A percentile compares a stretch with the other conserved stretches of the same genome.
Evolutionary conservation across 2,797 vertebrate genomes (phyloP).

Genomic region (Gymnopithys bicolor): DNA sequence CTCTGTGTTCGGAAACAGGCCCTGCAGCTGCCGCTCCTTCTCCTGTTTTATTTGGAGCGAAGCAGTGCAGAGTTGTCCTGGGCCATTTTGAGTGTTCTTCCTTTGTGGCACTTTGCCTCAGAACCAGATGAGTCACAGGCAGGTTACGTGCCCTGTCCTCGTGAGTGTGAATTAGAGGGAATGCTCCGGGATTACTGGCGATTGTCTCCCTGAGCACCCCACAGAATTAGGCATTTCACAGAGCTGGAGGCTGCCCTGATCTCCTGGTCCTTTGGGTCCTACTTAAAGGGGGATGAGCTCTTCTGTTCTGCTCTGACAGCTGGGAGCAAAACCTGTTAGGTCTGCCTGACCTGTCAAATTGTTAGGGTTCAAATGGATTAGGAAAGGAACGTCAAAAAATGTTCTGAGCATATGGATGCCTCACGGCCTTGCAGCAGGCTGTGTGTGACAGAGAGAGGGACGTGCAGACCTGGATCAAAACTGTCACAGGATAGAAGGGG

Average conservation of each 20-base stretch:
- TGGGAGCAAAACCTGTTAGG: slow-evolving; percentile 55
- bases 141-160: not conserved
- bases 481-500: not conserved
- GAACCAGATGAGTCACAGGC: not conserved
- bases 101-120: slow-evolving; percentile 45
- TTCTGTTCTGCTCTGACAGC: slow-evolving; percentile 29
- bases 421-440: not conserved
- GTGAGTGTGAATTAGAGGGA: slow-evolving; percentile 18
- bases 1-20: not conserved
- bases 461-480: not conserved
- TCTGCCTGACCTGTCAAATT: slow-evolving; percentile 63
- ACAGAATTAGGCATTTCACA: not conserved
- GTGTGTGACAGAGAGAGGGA: not conserved
- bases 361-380: slow-evolving; percentile 61
- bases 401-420: not conserved
- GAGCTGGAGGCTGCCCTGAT: not conserved
- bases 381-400: slow-evolving; percentile 19
- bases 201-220: not conserved
- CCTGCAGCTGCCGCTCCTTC: slow-evolving; percentile 10
- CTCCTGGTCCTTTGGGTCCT: not conserved
- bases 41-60: slow-evolving; percentile 32
- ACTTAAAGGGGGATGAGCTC: slow-evolving; percentile 1
- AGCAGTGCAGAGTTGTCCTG: not conserved
- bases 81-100: slow-evolving; percentile 30
- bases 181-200: not conserved